A percentile compares a stretch with the other conserved stretches of the same genome.
These are phyloP conservation scores for Metopia argyrocephala DNA, from an alignment of 2,888 invertebrate genomes.

Conservation along the genomic window DNA sequence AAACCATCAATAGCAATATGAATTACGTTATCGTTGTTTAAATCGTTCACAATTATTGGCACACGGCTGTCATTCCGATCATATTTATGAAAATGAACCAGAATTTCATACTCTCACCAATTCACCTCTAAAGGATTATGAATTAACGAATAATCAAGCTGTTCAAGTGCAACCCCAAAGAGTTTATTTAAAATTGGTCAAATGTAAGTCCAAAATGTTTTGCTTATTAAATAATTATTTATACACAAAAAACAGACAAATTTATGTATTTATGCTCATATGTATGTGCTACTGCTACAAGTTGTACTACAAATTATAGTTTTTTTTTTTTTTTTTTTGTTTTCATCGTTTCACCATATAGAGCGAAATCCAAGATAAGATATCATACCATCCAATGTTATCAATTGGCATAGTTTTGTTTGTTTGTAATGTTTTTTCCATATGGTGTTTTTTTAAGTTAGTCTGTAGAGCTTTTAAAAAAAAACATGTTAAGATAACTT, in stretches of 20 bases:
- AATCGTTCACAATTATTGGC: conserved; percentile 69
- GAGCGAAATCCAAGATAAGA: neutral
- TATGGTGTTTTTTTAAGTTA: too few relatives aligned
- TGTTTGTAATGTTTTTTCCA: neutral
- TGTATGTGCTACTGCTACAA: neutral
- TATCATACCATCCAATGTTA: neutral
- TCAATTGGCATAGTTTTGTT: neutral
- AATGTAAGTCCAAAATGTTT: conserved; percentile 79
- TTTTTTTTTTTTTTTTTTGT: too few relatives aligned
- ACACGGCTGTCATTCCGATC: conserved; percentile 68
- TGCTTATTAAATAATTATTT: neutral
- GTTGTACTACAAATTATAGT: too few relatives aligned
- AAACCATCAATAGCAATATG: conserved; percentile 66
- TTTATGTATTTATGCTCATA: neutral
- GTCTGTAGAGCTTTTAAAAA: too few relatives aligned
- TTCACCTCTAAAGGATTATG: conserved; percentile 72
- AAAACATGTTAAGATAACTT: neutral
- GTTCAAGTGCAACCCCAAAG: conserved; percentile 85
- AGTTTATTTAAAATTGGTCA: conserved; percentile 81
- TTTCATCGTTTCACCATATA: neutral
- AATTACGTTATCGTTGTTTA: conserved; percentile 72
- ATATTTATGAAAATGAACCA: conserved; percentile 74
- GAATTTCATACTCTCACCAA: conserved; percentile 67
- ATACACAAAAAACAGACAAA: neutral
- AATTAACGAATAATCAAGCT: conserved; percentile 74